These are phyloP conservation scores for Phrynocephalus forsythii DNA, from an alignment of 2,797 vertebrate species.

Conservation along the genomic window DNA sequence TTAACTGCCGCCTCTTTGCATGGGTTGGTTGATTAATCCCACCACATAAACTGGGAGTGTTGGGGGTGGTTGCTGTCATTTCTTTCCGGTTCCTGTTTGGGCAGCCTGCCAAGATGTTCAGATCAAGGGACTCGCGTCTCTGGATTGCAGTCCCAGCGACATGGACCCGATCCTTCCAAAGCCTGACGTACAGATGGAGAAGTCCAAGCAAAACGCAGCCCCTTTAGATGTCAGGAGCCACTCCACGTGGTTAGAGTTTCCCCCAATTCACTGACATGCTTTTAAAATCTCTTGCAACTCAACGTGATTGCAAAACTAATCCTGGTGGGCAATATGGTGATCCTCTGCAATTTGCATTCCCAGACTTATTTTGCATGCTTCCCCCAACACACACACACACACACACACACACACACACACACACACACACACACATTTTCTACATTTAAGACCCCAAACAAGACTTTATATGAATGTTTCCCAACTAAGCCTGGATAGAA, in stretches of 20 bases:
- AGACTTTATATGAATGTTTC: background rate
- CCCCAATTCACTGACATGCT: background rate
- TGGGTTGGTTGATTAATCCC: background rate
- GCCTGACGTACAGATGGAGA: no score
- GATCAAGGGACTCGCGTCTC: background rate
- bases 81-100: background rate
- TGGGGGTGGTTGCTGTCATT: background rate
- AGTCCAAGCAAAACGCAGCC: no score
- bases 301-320: slow-evolving; percentile 16
- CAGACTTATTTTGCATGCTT: no score
- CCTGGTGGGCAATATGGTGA: background rate
- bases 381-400: no score
- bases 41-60: no score
- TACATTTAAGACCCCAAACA: background rate
- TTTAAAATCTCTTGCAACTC: background rate
- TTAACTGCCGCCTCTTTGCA: background rate
- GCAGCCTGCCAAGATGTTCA: background rate
- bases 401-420: no score
- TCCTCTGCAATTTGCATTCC: background rate
- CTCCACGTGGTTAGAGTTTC: background rate
- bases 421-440: background rate
- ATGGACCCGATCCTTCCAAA: background rate
- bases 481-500: background rate
- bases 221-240: background rate
- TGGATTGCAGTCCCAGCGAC: no score